Evolutionary conservation across 2,113 vertebrate species (phyloP), one percentile per base, ranked within the genome.

Genomic region (Heptranchias perlo): DNA sequence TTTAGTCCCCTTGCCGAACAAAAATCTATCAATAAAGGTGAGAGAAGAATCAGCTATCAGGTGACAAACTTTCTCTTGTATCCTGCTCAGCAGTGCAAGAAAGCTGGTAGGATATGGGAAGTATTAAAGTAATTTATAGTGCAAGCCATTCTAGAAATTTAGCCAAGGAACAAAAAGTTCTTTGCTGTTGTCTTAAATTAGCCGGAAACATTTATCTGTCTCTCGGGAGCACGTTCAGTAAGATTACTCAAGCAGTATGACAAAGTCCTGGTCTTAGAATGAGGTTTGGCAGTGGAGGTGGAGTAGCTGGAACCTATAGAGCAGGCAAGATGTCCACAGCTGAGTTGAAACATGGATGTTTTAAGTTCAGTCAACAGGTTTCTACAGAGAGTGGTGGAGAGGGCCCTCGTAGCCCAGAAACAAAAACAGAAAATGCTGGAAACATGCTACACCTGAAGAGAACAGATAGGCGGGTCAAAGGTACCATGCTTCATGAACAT

Each of bases 71-170:
- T 21, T 39, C 14, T 2, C n/a, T 62, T 5, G n/a, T 16, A 86
- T 11, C 13, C 28, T 58, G 16, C 1, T 47, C 89, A n/a, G 54
- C 10, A 61, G 52, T 61, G 25, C 16, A n/a, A 61, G 35, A 21
- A 62, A 62, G 58, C 89, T 93, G 89, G 89, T 62, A 61, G 21
- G 35, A 62, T 62, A 23, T 93, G 61, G 89, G n/a, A 93, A 93
- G 35, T 39, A 62, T 62, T 62, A 93, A 62, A 62, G 31, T 61
- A 62, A 39, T 62, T 82, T 62, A 39, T 62, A 35, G 58, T 8
- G 35, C 54, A 8, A 93, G 35, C 0, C 89, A 39, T 28, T 93
- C 31, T 10, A 10, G 89, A 93, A n/a, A 16, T 6, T 93, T n/a
- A 62, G 89, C 89, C 54, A 93, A 62, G 35, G 89, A 93, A 93